A percentile compares a stretch with the other conserved stretches of the same genome.
Evolutionary conservation across 2,888 invertebrate species (phyloP).

Genomic region (Alsophila aescularia): DNA sequence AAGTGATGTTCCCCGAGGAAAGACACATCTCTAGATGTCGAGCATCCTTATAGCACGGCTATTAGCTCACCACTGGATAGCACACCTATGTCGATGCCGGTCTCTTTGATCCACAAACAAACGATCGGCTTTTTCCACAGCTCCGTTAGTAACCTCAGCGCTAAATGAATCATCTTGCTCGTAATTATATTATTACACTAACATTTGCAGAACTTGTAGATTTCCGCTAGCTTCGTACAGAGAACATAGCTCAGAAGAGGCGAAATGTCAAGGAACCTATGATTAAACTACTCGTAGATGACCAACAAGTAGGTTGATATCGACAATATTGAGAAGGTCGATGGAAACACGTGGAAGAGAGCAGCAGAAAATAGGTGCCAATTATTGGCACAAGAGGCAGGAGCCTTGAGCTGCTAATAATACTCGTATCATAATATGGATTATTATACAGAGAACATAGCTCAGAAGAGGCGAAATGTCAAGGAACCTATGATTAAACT

Average conservation of each 20-base stretch:
- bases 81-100: neutral
- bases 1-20: too few species aligned
- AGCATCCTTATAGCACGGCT: neutral
- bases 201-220: neutral
- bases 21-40: too few species aligned
- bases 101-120: neutral
- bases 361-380: too few species aligned
- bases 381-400: too few species aligned
- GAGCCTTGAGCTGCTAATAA: too few species aligned
- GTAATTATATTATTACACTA: neutral
- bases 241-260: neutral
- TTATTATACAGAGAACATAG: neutral
- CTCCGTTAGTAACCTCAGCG: too few species aligned
- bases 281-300: too few species aligned
- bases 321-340: too few species aligned
- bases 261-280: neutral
- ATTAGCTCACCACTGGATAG: neutral
- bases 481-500: too few species aligned
- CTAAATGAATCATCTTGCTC: neutral
- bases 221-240: constrained; percentile 1
- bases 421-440: too few species aligned
- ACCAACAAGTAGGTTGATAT: too few species aligned
- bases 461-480: neutral
- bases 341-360: too few species aligned
- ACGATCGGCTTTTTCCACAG: neutral